Conservation (phyloP, 2,888 invertebrate species). For the Tachina fera region DNA sequence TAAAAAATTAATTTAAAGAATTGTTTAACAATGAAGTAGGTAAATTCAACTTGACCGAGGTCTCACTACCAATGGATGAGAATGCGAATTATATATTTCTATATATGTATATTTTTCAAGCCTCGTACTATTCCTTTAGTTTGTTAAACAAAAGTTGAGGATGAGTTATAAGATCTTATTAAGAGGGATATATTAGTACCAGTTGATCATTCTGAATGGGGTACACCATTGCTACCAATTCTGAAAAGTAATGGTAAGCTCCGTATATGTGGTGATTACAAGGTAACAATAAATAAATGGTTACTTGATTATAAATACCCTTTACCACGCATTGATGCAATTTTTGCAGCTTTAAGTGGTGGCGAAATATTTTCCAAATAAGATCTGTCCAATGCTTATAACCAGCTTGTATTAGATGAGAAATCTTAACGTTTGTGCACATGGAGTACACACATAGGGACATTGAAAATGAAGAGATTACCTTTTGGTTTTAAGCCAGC, state of each 20-base stretch:
- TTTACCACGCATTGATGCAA: constrained; percentile 33
- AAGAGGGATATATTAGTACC: no score
- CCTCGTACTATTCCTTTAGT: neutral
- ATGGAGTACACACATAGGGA: no score
- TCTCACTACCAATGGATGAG: neutral
- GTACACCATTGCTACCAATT: no score
- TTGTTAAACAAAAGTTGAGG: neutral
- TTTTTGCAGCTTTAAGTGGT: constrained; percentile 29
- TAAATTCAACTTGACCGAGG: neutral
- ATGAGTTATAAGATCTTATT: no score
- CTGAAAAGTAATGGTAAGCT: no score
- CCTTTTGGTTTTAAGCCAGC: no score
- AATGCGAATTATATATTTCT: no score
- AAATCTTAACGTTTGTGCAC: no score
- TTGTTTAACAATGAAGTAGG: neutral
- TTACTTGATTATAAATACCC: constrained; percentile 39
- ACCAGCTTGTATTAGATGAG: constrained; percentile 18
- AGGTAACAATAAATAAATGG: no score
- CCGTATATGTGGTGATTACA: no score
- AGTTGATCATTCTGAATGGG: no score
- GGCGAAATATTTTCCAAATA: neutral
- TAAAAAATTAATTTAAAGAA: neutral
- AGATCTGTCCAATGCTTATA: constrained; percentile 28
- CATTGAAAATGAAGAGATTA: no score
- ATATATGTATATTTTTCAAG: neutral